phyloP scores from a whole-genome alignment of 2,797 vertebrate species.

The Peromyscus eremicus region DNA sequence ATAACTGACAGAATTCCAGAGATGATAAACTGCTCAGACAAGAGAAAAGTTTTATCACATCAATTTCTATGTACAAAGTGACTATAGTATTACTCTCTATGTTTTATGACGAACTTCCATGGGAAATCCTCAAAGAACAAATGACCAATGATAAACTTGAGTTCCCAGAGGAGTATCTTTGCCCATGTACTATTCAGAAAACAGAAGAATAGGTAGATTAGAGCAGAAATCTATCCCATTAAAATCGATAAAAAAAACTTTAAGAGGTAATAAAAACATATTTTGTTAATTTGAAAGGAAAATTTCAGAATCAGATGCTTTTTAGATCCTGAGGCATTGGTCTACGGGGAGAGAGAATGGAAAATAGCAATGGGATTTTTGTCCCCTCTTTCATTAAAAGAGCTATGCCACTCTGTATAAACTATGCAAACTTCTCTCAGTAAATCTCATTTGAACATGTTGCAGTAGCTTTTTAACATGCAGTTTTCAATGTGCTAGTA shows the following conservation, averaged over 20 bases:
- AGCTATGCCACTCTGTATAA: background rate
- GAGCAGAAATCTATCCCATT: background rate
- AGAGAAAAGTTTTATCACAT: background rate
- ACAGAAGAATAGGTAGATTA: background rate
- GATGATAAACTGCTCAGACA: constrained; percentile 63
- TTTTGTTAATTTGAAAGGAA: background rate
- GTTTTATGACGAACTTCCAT: background rate
- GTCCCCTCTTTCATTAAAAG: too few species aligned
- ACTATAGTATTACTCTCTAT: background rate
- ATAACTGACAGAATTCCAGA: constrained; percentile 56
- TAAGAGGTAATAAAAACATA: background rate
- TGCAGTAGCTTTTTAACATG: background rate
- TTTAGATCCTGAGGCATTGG: background rate
- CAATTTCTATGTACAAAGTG: background rate
- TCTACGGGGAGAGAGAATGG: background rate
- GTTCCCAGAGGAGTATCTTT: background rate
- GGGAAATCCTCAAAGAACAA: background rate
- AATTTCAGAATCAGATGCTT: background rate
- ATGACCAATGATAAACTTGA: background rate
- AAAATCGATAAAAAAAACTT: background rate
- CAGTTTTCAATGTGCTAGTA: background rate
- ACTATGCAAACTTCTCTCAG: background rate
- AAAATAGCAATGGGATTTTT: accelerated
- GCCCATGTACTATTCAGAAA: background rate
- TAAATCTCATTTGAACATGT: background rate